phyloP scores from a whole-genome alignment of 2,797 vertebrate genomes.

The Chelon auratus region DNA sequence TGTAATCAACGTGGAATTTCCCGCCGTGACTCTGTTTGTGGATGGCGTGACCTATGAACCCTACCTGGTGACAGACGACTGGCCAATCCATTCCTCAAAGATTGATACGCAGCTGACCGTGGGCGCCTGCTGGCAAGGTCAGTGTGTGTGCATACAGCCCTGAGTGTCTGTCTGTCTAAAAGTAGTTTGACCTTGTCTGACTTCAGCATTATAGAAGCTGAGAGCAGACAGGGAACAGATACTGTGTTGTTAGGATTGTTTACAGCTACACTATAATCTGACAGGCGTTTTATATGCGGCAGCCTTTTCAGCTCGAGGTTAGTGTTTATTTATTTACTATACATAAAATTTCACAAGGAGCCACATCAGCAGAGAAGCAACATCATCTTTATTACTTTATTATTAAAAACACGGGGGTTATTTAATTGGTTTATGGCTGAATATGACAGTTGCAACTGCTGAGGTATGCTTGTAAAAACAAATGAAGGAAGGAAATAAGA shows the following conservation, averaged over 20 bases:
- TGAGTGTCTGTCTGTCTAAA: slow-evolving; percentile 12
- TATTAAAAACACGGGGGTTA: slow-evolving; percentile 8
- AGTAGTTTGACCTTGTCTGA: not conserved
- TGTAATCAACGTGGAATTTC: slow-evolving; percentile 96
- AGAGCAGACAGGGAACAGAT: slow-evolving; percentile 14
- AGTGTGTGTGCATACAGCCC: slow-evolving; percentile 41
- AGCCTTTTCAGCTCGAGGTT: slow-evolving; percentile 22
- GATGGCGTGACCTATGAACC: slow-evolving; percentile 96
- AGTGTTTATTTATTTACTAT: slow-evolving; percentile 21
- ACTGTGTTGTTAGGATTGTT: slow-evolving; percentile 26
- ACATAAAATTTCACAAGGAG: slow-evolving; percentile 21
- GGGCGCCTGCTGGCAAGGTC: slow-evolving; percentile 99
- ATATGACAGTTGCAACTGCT: not conserved
- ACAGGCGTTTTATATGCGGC: slow-evolving; percentile 35
- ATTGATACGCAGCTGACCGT: slow-evolving; percentile 97
- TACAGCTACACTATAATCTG: slow-evolving; percentile 35
- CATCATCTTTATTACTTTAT: slow-evolving; percentile 12
- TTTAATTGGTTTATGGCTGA: slow-evolving; percentile 13
- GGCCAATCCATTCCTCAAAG: slow-evolving; percentile 96
- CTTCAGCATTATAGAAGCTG: slow-evolving; percentile 1
- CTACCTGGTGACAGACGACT: slow-evolving; percentile 98
- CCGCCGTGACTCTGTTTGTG: slow-evolving; percentile 94
- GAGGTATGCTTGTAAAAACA: slow-evolving; percentile 2
- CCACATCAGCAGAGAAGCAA: slow-evolving; percentile 5
- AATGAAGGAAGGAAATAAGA: not conserved